A percentile compares a stretch with the other conserved stretches of the same genome.
Conservation (phyloP, 2,888 invertebrate species). For the Therioaphis trifolii region DNA sequence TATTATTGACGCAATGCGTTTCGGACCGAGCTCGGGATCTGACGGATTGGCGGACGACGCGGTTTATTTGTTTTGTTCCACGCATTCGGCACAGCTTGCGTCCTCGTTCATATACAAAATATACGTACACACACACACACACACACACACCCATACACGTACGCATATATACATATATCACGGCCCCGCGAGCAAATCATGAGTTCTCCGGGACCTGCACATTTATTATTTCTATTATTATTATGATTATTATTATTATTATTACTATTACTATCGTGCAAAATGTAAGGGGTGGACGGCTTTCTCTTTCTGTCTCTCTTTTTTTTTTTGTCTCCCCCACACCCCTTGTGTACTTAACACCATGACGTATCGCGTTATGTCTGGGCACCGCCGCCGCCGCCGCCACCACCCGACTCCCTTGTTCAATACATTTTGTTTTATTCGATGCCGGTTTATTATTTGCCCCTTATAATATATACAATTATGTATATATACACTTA, state of each 20-base stretch:
- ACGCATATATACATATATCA: neutral
- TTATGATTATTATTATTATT: conserved; percentile 46
- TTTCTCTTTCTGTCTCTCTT: conserved; percentile 26
- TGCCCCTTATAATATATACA: conserved; percentile 55
- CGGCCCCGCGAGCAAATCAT: conserved; percentile 49
- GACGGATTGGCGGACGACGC: conserved; percentile 14
- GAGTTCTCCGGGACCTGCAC: conserved; percentile 52
- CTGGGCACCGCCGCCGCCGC: conserved; percentile 29
- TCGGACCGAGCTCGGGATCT: neutral
- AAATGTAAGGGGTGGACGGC: conserved; percentile 50
- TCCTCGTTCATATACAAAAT: conserved; percentile 28
- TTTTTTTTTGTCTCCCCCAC: conserved; percentile 40
- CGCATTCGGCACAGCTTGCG: conserved; percentile 55
- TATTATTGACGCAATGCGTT: neutral
- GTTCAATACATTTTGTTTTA: conserved; percentile 53
- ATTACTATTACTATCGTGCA: conserved; percentile 55
- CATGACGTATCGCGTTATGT: conserved; percentile 61
- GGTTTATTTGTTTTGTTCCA: conserved; percentile 58
- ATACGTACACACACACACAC: neutral
- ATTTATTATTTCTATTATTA: conserved; percentile 61
- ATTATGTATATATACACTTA: neutral
- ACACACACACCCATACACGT: neutral
- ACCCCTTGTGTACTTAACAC: conserved; percentile 62
- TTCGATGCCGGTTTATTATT: conserved; percentile 60
- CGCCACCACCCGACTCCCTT: conserved; percentile 6